Conservation (phyloP, 2,888 invertebrate genomes). For the Ennomos quercinarius region DNA sequence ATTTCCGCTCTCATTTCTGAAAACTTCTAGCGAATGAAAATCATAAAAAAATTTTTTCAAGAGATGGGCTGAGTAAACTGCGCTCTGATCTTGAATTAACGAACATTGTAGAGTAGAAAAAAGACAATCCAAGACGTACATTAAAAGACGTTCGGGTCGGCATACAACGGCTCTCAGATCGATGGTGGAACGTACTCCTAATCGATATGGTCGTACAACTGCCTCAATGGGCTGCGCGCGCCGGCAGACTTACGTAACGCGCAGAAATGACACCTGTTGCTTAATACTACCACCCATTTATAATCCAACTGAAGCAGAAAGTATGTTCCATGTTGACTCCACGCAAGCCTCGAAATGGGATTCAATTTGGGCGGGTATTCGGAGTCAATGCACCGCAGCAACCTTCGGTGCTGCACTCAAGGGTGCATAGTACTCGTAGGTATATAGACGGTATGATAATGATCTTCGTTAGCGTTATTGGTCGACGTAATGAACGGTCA, state of each 20-base stretch:
- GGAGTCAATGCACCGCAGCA: conserved; percentile 80
- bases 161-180: conserved; percentile 66
- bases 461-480: conserved; percentile 76
- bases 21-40: conserved; percentile 15
- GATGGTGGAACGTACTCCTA: conserved; percentile 71
- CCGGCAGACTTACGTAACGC: conserved; percentile 77
- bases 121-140: conserved; percentile 61
- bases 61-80: conserved; percentile 30
- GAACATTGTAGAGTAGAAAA: conserved; percentile 42
- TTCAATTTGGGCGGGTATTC: conserved; percentile 62
- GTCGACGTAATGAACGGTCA: conserved; percentile 52
- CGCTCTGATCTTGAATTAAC: conserved; percentile 44
- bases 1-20: conserved; percentile 25
- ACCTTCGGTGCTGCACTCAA: conserved; percentile 83
- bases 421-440: conserved; percentile 76
- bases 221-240: conserved; percentile 81
- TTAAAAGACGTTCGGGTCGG: conserved; percentile 67
- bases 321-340: conserved; percentile 46
- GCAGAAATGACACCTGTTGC: conserved; percentile 79
- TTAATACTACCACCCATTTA: conserved; percentile 75
- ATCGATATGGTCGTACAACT: conserved; percentile 79
- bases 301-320: conserved; percentile 61
- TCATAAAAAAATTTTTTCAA: conserved; percentile 33
- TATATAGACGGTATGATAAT: conserved; percentile 68
- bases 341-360: conserved; percentile 36